These are phyloP conservation scores for Chionis minor DNA, from an alignment of 2,113 vertebrate genomes.

Conservation along the genomic window DNA sequence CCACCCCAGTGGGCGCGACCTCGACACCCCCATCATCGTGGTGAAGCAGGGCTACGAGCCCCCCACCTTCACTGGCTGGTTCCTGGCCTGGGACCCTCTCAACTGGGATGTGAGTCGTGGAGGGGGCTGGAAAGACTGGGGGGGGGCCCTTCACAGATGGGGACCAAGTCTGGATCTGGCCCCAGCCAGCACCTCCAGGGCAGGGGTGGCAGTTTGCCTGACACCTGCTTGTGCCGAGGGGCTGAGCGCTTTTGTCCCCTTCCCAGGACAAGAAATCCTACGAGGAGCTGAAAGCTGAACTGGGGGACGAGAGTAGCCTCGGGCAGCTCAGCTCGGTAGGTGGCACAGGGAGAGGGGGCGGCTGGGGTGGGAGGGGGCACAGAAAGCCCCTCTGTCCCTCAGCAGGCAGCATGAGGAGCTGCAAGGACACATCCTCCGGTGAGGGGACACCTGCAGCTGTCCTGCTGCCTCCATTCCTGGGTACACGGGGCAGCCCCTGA, in stretches of 20 bases:
- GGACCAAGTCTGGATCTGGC: background rate
- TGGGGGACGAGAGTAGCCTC: constrained; percentile 67
- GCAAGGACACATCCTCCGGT: background rate
- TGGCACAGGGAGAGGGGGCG: background rate
- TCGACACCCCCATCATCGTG: constrained; percentile 78
- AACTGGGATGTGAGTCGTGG: constrained; percentile 78
- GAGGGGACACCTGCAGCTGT: background rate
- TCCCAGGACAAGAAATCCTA: constrained; percentile 82
- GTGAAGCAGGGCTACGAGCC: constrained; percentile 87
- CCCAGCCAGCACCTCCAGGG: background rate
- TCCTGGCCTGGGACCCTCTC: constrained; percentile 85
- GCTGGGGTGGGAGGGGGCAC: background rate
- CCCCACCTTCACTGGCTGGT: constrained; percentile 88
- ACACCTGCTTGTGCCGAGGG: accelerated
- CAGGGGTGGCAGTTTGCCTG: background rate
- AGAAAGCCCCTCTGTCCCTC: background rate
- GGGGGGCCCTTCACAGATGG: background rate
- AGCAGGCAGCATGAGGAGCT: background rate
- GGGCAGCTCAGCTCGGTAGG: constrained; percentile 72
- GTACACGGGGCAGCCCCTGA: background rate
- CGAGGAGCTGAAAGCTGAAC: constrained; percentile 72
- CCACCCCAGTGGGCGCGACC: constrained; percentile 78
- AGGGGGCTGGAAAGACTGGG: background rate
- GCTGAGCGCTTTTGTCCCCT: background rate
- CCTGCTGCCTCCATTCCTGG: background rate